Percentiles rank a stretch among this genome's conserved stretches.
phyloP scores from a whole-genome alignment of 2,113 vertebrate species.

The Nannospalax galili region DNA sequence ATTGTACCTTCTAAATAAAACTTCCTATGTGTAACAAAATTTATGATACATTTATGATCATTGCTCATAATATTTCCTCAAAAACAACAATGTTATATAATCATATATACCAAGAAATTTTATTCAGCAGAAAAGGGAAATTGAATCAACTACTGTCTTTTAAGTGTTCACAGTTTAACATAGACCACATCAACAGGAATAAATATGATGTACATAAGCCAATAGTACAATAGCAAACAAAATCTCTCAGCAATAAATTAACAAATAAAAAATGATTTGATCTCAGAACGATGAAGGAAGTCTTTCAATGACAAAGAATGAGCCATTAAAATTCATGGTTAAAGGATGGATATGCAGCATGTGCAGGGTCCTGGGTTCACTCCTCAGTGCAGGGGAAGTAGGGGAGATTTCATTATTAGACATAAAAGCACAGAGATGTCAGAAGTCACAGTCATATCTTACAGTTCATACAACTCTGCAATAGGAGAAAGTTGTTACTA shows the following conservation, averaged over 20 bases:
- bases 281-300: neutral
- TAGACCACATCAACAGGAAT: neutral
- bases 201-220: neutral
- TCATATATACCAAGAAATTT: neutral
- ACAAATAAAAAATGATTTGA: neutral
- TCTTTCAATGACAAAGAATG: neutral
- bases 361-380: neutral
- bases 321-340: neutral
- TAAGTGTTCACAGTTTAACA: neutral
- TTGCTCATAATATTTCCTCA: neutral
- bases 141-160: neutral
- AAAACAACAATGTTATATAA: neutral
- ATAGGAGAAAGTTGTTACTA: neutral
- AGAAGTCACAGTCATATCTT: neutral
- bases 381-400: neutral
- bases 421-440: neutral
- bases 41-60: neutral
- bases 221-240: neutral
- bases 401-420: neutral
- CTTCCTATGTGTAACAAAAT: neutral
- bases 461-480: neutral
- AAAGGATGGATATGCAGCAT: neutral
- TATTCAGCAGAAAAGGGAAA: slow-evolving; percentile 16
- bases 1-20: neutral
- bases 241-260: neutral